These are phyloP conservation scores for Danionella dracula DNA, from an alignment of 2,797 vertebrate genomes.

Conservation along the genomic window DNA sequence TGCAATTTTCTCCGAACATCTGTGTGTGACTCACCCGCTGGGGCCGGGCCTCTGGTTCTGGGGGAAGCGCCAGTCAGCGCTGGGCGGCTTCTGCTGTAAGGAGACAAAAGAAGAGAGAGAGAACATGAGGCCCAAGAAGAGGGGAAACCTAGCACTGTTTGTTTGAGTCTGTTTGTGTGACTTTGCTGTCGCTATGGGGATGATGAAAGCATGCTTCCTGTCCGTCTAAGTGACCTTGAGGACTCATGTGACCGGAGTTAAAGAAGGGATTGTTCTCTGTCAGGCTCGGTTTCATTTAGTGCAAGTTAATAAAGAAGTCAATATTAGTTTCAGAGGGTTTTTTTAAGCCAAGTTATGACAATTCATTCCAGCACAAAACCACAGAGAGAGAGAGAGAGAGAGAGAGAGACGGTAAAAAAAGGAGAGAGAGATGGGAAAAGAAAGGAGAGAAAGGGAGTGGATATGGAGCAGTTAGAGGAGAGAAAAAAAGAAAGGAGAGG, in stretches of 20 bases:
- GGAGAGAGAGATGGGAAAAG: no score
- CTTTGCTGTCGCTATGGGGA: not conserved
- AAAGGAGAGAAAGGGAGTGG: no score
- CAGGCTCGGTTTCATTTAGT: not conserved
- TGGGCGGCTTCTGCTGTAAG: constrained; percentile 95
- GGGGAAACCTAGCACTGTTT: not conserved
- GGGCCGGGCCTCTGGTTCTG: constrained; percentile 96
- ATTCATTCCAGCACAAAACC: constrained; percentile 2
- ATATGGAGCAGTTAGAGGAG: no score
- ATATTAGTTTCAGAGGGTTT: constrained; percentile 33
- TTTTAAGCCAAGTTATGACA: constrained; percentile 7
- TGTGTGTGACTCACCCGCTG: constrained; percentile 83
- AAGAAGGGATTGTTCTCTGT: constrained; percentile 1
- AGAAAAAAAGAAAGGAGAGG: no score
- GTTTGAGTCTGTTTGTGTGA: constrained; percentile 2
- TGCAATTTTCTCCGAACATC: constrained; percentile 19
- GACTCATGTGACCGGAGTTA: not conserved
- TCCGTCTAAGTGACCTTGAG: constrained; percentile 8
- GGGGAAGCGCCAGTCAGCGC: constrained; percentile 96
- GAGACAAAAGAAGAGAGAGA: constrained; percentile 27
- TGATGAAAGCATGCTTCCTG: constrained; percentile 6
- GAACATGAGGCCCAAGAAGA: not conserved
- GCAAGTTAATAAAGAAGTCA: not conserved
- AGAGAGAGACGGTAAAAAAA: no score
- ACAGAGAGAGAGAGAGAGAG: not conserved